Evolutionary conservation across 2,888 invertebrate genomes (phyloP), one percentile per base, ranked within the genome.

Genomic region (Tachina lurida): DNA sequence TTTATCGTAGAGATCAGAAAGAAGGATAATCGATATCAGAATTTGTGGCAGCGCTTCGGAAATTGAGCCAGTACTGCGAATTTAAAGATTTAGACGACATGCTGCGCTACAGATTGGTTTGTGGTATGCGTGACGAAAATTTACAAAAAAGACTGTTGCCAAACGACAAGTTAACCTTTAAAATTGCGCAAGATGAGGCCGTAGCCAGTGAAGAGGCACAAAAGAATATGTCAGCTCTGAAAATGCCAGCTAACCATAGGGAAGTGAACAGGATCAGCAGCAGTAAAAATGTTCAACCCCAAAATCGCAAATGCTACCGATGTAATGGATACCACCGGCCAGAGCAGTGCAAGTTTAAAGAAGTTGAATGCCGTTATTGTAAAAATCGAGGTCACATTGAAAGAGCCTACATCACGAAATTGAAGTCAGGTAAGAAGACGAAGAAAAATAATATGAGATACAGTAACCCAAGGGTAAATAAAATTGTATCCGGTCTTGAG

Each of bases 101-200:
- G 80, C 15, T 67, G 45, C 65, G 80, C 39, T 49, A 74, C n/a
- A 80, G 74, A 22, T 73, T 80, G 58, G 80, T 73, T 31, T 79
- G 80, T 41, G 80, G 80, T 54, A 71, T 73, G 65, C 62, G 65
- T 13, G 73, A 73, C 54, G 73, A 73, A 47, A 54, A 65, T 22
- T n/a, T 80, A 10, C 80, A 73, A 45, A 80, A 65, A 47, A 39
- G 73, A 4, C 17, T 73, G 41, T 41, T 80, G 73, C 60, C 80
- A 49, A 73, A 80, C 45, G 80, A 73, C 67, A 74, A 67, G 31
- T 19, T 74, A 58, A 80, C 74, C 10, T 19, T 67, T 56, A 63
- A 67, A 54, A 79, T 73, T 54, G 79, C 79, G 3, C 71, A 79
- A 41, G 79, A 79, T 39, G 74, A 81, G 19, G 81, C 65, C 3